These are phyloP conservation scores for Podarcis lilfordi DNA, from an alignment of 2,797 vertebrate species.

Conservation along the genomic window DNA sequence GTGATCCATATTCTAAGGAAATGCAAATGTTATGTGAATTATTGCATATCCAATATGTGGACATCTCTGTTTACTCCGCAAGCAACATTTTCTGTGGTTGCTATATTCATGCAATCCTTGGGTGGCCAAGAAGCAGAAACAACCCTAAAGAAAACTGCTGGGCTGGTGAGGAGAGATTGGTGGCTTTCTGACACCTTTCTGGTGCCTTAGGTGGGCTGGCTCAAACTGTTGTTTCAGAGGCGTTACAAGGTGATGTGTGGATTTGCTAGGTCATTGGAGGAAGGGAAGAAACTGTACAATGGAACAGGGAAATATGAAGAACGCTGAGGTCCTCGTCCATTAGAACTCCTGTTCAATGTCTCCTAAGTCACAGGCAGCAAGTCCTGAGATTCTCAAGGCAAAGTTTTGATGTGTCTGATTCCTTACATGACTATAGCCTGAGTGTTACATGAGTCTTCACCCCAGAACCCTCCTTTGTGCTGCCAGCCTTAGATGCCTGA, in stretches of 20 bases:
- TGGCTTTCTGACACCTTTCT: background rate
- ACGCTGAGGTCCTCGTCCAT: background rate
- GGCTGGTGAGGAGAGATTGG: background rate
- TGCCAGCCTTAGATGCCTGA: too few relatives aligned
- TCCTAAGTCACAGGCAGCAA: background rate
- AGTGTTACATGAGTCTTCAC: too few relatives aligned
- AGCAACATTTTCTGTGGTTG: background rate
- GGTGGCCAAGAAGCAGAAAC: background rate
- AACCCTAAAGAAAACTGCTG: background rate
- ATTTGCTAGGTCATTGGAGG: background rate
- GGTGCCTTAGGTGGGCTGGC: background rate
- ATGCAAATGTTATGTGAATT: conserved; percentile 5
- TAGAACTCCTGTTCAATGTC: background rate
- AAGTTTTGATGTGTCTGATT: too few relatives aligned
- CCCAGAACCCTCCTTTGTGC: too few relatives aligned
- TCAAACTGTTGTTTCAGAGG: background rate
- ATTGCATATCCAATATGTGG: background rate
- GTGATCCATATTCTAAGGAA: background rate
- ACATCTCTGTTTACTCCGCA: background rate
- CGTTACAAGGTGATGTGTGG: background rate
- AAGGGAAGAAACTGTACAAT: background rate
- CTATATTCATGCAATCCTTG: background rate
- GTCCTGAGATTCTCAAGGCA: background rate
- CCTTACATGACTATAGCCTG: too few relatives aligned
- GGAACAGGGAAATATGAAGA: background rate